Conservation (phyloP, 2,888 invertebrate genomes). For the Leptopilina syphax region DNA sequence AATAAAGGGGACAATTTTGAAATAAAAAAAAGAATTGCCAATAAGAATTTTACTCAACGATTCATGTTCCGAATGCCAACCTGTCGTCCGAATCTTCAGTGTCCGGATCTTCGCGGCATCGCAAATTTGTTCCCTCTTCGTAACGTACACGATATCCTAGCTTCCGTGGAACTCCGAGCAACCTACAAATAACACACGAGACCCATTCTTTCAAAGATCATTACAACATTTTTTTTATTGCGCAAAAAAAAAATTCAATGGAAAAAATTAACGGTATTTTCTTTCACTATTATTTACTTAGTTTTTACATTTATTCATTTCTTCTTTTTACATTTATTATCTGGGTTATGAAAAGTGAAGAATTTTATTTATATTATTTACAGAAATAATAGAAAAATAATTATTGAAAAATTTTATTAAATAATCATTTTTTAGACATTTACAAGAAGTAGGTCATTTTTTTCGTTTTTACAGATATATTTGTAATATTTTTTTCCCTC, state of each 20-base stretch:
- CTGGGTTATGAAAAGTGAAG: not conserved
- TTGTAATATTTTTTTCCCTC: not conserved
- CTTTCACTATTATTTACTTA: not conserved
- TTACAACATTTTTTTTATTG: not conserved
- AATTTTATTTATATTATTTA: not conserved
- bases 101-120: constrained; percentile 74
- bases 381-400: not conserved
- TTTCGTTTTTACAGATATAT: not conserved
- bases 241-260: not conserved
- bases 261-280: constrained; percentile 11
- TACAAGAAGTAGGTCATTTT: not conserved
- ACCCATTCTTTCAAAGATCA: constrained; percentile 59
- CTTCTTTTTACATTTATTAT: too few species aligned
- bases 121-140: constrained; percentile 74
- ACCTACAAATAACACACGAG: constrained; percentile 75
- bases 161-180: constrained; percentile 73
- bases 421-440: not conserved
- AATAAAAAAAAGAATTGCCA: not conserved
- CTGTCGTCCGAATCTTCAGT: constrained; percentile 69
- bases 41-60: constrained; percentile 25
- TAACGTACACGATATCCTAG: constrained; percentile 75
- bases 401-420: not conserved
- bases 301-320: not conserved
- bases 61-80: constrained; percentile 64
- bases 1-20: not conserved